A percentile compares a stretch with the other conserved stretches of the same genome.
These are phyloP conservation scores for Deilephila porcellus DNA, from an alignment of 2,888 invertebrate genomes.

Conservation along the genomic window DNA sequence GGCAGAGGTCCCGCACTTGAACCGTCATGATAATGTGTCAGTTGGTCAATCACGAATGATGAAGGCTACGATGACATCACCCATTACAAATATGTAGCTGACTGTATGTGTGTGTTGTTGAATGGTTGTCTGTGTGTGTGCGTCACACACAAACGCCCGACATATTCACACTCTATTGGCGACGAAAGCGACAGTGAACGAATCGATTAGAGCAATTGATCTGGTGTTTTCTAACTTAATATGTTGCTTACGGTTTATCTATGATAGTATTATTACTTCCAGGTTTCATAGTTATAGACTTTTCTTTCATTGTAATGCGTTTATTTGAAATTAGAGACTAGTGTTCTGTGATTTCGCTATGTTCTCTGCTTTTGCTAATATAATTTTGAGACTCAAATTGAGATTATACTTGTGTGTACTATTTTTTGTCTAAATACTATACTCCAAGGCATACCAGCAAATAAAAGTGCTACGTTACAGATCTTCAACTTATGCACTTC, in stretches of 20 bases:
- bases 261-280: too few species aligned
- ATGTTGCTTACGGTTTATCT: neutral
- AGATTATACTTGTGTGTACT: too few species aligned
- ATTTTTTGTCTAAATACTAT: too few species aligned
- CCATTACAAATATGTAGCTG: slow-evolving; percentile 23
- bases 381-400: too few species aligned
- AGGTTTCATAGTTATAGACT: too few species aligned
- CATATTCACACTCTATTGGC: slow-evolving; percentile 3
- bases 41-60: slow-evolving; percentile 49
- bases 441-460: too few species aligned
- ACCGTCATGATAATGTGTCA: slow-evolving; percentile 48
- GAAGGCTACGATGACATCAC: slow-evolving; percentile 55
- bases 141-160: too few species aligned
- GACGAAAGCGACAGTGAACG: slow-evolving; percentile 10
- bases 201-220: neutral
- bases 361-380: too few species aligned
- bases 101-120: neutral
- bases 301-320: too few species aligned
- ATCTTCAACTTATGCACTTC: neutral
- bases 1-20: slow-evolving; percentile 12
- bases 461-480: too few species aligned
- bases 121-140: neutral
- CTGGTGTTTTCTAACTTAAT: neutral
- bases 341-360: too few species aligned
- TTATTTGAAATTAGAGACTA: too few species aligned